Base-by-base conservation (phyloP, 2,888 invertebrate species). In the Tiliacea aurago region DNA sequence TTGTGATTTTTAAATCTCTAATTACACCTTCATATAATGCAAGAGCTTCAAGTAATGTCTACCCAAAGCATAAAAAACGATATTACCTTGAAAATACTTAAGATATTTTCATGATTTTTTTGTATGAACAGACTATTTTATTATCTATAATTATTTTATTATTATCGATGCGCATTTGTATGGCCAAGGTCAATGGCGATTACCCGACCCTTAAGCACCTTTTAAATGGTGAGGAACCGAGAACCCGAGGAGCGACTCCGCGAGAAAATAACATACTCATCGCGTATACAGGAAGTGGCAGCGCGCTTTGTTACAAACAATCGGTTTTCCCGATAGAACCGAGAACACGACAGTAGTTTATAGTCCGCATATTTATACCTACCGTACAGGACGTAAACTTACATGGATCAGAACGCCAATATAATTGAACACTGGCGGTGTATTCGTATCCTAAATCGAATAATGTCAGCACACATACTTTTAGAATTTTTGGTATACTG, bases 401-500 rank as follows among this genome's bases (percentile, higher is more conserved):
- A 28, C 37, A 47, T 11, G 41, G 4, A 53, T 53, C 43, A 70
- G 43, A 33, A 28, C 33, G 11, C 18, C 47, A 63, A 59, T 43
- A 66, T 71, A 69, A 28, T 73, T 47, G 23, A 55, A 68, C 33
- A 20, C 18, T 56, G n/a, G 45, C 15, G 10, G 37, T 73, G 73
- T 65, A 76, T 76, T 76, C 59, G 68, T 49, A 63, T 43, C 63
- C 51, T 70, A 70, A 76, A 74, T 62, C 59, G 41, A 64, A 72
- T 69, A 51, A 78, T 74, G 18, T 65, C 68, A 23, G 41, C 71
- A 55, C 41, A 75, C 59, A 78, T 69, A 61, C 51, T 74, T 73
- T 59, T 67, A 58, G 45, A 75, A 72, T 80, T 81, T 75, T 84
- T 86, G 85, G 78, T 81, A 79, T 45, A 63, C 49, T 81, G 82